phyloP scores from a whole-genome alignment of 2,888 invertebrate species.

The Nasonovia ribisnigri region DNA sequence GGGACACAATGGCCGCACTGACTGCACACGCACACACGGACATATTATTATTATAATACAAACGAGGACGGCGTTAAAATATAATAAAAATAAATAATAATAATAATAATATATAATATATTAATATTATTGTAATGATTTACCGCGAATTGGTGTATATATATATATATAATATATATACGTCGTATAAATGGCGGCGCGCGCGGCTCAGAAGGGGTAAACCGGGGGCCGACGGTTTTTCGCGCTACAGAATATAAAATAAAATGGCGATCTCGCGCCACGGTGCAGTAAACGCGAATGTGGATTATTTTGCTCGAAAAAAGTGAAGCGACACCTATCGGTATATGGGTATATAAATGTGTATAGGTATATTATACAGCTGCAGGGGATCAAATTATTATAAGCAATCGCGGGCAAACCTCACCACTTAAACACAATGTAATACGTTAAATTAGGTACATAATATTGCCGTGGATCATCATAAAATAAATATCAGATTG shows the following conservation, averaged over 20 bases:
- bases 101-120: background rate
- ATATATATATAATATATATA: background rate
- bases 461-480: background rate
- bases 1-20: slow-evolving; percentile 9
- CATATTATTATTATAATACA: background rate
- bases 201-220: background rate
- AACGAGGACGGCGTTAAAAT: background rate
- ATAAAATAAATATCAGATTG: background rate
- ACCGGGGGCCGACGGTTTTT: background rate
- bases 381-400: background rate
- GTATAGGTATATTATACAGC: background rate
- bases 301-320: background rate
- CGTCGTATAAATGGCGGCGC: background rate
- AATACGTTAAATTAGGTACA: too few species aligned
- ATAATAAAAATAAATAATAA: slow-evolving; percentile 9
- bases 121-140: background rate
- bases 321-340: background rate
- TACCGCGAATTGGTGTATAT: slow-evolving; percentile 1
- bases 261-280: slow-evolving; percentile 2
- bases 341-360: background rate
- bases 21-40: background rate
- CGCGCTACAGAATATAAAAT: background rate
- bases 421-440: too few species aligned
- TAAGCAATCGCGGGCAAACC: background rate
- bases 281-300: background rate